Percentiles rank a stretch among this genome's conserved stretches.
These are phyloP conservation scores for Cacoxenus indagator DNA, from an alignment of 2,888 invertebrate species.

Conservation along the genomic window DNA sequence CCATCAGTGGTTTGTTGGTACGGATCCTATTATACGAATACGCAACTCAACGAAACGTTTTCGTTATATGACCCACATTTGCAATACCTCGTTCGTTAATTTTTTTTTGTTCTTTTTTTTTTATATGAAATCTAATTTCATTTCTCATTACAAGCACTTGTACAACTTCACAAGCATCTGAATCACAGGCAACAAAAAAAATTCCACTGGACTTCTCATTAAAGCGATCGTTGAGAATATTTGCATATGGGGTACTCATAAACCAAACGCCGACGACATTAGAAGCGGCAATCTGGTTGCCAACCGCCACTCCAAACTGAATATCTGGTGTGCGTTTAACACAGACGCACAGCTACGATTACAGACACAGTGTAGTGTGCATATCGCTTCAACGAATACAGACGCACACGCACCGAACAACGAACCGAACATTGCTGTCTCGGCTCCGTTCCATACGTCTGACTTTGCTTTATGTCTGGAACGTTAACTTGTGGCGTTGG, in stretches of 20 bases:
- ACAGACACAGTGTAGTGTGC: too few species aligned
- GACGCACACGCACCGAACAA: neutral
- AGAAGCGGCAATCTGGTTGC: neutral
- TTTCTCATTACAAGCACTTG: too few species aligned
- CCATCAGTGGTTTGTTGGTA: too few species aligned
- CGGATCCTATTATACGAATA: too few species aligned
- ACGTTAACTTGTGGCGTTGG: slow-evolving; percentile 28
- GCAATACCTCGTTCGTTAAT: too few species aligned
- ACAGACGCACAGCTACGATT: too few species aligned
- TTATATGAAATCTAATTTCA: too few species aligned
- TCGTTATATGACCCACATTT: too few species aligned
- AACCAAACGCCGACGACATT: neutral
- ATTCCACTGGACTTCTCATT: neutral
- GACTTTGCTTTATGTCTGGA: slow-evolving; percentile 28
- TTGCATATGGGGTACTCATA: neutral
- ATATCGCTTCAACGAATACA: too few species aligned
- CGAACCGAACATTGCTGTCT: too few species aligned
- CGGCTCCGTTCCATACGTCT: neutral
- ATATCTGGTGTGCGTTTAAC: neutral
- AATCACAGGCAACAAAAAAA: neutral
- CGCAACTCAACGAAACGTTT: too few species aligned
- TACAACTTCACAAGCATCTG: neutral
- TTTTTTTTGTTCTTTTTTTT: too few species aligned
- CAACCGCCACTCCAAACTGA: neutral
- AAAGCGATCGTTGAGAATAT: neutral